Base-by-base conservation (phyloP, 2,113 vertebrate species). In the Silurus meridionalis region DNA sequence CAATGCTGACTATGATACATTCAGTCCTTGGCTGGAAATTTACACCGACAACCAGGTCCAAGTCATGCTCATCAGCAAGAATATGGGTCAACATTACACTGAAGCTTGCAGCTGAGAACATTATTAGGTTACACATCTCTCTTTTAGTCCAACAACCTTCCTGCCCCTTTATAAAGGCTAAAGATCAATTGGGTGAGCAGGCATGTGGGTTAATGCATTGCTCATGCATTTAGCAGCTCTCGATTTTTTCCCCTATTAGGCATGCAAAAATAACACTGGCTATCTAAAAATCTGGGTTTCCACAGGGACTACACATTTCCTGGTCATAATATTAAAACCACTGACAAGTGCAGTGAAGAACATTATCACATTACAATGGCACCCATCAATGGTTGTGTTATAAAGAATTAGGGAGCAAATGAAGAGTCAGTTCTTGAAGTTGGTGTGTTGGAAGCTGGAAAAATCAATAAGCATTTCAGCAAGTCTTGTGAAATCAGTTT, bases 11-110 rank as follows among this genome's bases (percentile, higher is more conserved):
- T 13, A 28, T 53, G 83, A 53, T 8, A 15, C 71, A 53, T 17
- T 48, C 48, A 13, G 23, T 53, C 46, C 14, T 77, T 77, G 71
- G 83, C 71, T 84, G 46, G 19, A 23, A 58, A 84, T 57, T 46
- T 79, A 74, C 57, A 67, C 28, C 10, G 15, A 71, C 52, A 37
- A 17, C 52, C 75, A 17, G 75, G 75, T 28, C 64, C 23, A 19
- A 37, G 57, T 53, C 64, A 7, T 72, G 79, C 50, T 72, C 74
- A 21, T 83, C 84, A 83, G 79, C 21, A 75, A 8, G 61, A 85
- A 87, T 87, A 19, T 80, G 77, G 88, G 86, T 89, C 72, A 89
- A 66, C 57, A 58, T 75, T 50, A 67, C 61, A 77, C 15, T 37
- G 58, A 28, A 64, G 21, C 23, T 46, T 37, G 8, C 64, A 80